phyloP scores from a whole-genome alignment of 2,113 vertebrate species.

The Heloderma charlesbogerti region DNA sequence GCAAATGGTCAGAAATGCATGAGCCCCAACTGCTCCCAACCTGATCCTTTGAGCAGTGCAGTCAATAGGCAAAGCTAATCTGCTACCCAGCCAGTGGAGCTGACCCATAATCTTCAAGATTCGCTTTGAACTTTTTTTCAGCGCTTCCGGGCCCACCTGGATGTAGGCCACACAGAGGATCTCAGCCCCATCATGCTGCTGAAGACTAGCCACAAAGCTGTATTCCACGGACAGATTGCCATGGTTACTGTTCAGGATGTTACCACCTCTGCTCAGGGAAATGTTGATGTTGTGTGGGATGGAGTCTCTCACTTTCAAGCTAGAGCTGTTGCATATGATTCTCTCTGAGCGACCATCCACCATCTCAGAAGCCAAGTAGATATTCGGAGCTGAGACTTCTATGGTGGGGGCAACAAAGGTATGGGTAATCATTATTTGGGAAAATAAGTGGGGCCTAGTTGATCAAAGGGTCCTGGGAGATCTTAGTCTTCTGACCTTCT shows the following conservation, averaged over 20 bases:
- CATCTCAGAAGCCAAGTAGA: background rate
- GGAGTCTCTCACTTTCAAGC: background rate
- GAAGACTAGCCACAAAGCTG: background rate
- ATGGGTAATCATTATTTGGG: background rate
- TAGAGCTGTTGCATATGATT: background rate
- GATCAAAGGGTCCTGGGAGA: no score
- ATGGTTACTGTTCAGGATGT: fast-evolving
- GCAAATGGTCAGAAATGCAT: background rate
- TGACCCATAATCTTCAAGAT: background rate
- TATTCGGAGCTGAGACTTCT: background rate
- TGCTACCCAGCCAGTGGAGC: background rate
- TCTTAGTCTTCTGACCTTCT: background rate
- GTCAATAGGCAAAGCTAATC: background rate
- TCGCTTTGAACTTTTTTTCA: background rate
- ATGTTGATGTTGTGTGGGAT: background rate
- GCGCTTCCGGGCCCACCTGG: background rate
- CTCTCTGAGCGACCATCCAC: background rate
- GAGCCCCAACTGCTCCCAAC: background rate
- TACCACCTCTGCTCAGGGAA: background rate
- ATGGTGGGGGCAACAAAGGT: background rate
- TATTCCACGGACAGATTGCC: background rate
- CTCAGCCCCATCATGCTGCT: background rate
- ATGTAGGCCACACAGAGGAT: conserved; percentile 4
- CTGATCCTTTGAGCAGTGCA: background rate
- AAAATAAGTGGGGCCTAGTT: background rate